phyloP scores from a whole-genome alignment of 2,113 vertebrate species.

The crab-eating macaque (Macaca fascicularis) region T2T-MFA8v1.1 NC_088378.1:111239501-111240000 shows the following conservation, averaged over 20 bases:
- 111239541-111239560: not conserved
- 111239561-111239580: not conserved
- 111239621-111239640: not conserved
- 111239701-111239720: not conserved
- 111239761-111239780: not conserved
- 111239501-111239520: not conserved
- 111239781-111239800: constrained; percentile 24
- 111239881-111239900: not conserved
- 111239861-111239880: not conserved
- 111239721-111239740: not conserved
- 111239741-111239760: not conserved
- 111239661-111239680: not conserved
- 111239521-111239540: not conserved
- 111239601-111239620: not conserved
- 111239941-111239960: not conserved
- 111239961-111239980: not conserved
- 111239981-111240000: not conserved
- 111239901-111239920: not conserved
- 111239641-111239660: not conserved
- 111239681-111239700: not conserved
- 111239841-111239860: not conserved
- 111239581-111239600: not conserved
- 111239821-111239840: not conserved
- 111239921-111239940: not conserved
- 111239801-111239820: not conserved